phyloP scores from a whole-genome alignment of 2,797 vertebrate species.

The Melanotaenia maccullochi region DNA sequence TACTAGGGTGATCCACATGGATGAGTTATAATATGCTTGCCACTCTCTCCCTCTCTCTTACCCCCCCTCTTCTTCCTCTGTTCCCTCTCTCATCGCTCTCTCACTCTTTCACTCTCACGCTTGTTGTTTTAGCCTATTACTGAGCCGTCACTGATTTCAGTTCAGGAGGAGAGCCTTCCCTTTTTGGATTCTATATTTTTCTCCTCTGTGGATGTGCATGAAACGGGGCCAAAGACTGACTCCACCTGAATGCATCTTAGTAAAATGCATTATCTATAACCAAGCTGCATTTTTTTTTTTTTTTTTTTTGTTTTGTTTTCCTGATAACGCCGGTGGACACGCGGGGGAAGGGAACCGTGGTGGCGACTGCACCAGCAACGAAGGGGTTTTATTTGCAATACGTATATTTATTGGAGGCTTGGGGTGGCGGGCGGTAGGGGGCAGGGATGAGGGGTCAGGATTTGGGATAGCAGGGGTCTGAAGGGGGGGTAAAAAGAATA shows the following conservation, averaged over 20 bases:
- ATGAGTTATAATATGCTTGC: conserved; percentile 88
- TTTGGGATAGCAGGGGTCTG: conserved; percentile 73
- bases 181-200: conserved; percentile 65
- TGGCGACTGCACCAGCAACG: conserved; percentile 60
- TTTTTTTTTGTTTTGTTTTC: no score
- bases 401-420: conserved; percentile 54
- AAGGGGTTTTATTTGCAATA: conserved; percentile 67
- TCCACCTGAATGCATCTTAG: conserved; percentile 83
- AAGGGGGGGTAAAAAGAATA: conserved; percentile 81
- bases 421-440: conserved; percentile 18
- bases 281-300: conserved; percentile 65
- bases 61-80: conserved; percentile 63
- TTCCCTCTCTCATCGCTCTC: conserved; percentile 68
- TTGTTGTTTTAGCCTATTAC: conserved; percentile 87
- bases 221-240: conserved; percentile 74
- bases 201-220: conserved; percentile 57
- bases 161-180: conserved; percentile 75
- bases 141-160: conserved; percentile 83
- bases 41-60: conserved; percentile 79
- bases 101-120: conserved; percentile 77
- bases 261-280: conserved; percentile 87
- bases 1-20: conserved; percentile 84
- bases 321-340: conserved; percentile 71
- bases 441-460: conserved; percentile 75
- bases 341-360: conserved; percentile 63